phyloP scores from a whole-genome alignment of 2,797 vertebrate genomes.

The Acipenser transmontanus region DNA sequence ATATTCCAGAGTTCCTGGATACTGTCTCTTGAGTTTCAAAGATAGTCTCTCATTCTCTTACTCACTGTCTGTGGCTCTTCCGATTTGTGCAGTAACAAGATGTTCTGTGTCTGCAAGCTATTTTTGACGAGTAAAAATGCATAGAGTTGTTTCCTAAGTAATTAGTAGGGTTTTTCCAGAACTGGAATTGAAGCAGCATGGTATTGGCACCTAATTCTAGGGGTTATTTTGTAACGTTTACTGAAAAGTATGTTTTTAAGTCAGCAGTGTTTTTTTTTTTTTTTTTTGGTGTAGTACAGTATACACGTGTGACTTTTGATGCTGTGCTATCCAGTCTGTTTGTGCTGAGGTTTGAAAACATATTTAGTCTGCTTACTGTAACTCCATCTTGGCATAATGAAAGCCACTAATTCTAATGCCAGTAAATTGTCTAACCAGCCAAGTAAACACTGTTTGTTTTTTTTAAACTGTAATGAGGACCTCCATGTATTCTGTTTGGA shows the following conservation, averaged over 20 bases:
- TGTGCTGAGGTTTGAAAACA: slow-evolving; percentile 11
- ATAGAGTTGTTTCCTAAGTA: slow-evolving; percentile 11
- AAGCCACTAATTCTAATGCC: slow-evolving; percentile 29
- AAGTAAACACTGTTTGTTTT: too few species aligned
- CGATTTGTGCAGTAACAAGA: slow-evolving; percentile 30
- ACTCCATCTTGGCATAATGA: slow-evolving; percentile 33
- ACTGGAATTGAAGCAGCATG: slow-evolving; percentile 7
- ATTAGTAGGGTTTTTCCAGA: slow-evolving; percentile 17
- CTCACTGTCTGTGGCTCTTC: slow-evolving; percentile 54
- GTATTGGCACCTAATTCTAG: background rate
- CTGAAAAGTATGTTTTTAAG: slow-evolving; percentile 6
- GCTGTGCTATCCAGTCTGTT: background rate
- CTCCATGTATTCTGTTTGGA: too few species aligned
- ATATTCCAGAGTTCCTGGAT: slow-evolving; percentile 18
- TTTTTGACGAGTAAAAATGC: slow-evolving; percentile 13
- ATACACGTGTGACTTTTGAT: too few species aligned
- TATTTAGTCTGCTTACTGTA: slow-evolving; percentile 7
- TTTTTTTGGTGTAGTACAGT: background rate
- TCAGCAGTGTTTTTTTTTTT: background rate
- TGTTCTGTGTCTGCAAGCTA: slow-evolving; percentile 12
- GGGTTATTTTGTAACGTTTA: too few species aligned
- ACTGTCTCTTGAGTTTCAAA: slow-evolving; percentile 31
- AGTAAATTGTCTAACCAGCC: too few species aligned
- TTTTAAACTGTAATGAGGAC: too few species aligned
- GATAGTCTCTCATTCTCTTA: slow-evolving; percentile 43